Evolutionary conservation across 2,113 vertebrate species (phyloP).

Genomic region (Callipepla californica): DNA sequence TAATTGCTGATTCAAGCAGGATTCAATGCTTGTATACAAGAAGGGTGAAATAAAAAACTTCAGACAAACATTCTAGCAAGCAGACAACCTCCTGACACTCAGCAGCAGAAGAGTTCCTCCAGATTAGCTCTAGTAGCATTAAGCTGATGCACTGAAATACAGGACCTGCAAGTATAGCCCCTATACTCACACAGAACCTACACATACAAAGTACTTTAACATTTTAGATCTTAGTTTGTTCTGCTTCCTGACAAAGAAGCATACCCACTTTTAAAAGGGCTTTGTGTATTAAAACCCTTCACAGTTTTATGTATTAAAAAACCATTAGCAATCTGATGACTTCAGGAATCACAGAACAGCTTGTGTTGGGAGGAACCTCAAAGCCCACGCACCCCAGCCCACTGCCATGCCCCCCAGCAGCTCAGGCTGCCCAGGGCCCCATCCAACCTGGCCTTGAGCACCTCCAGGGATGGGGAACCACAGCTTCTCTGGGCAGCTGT

Average conservation of each 20-base stretch:
- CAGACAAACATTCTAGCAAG: not conserved
- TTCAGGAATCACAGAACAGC: too few relatives aligned
- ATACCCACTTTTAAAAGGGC: not conserved
- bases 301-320: not conserved
- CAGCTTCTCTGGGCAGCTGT: too few relatives aligned
- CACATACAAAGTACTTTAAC: not conserved
- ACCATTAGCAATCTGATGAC: not conserved
- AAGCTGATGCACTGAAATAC: not conserved
- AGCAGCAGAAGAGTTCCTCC: not conserved
- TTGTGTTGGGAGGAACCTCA: too few relatives aligned
- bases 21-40: not conserved
- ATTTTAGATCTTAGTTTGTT: not conserved
- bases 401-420: too few relatives aligned
- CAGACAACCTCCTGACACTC: not conserved
- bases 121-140: not conserved
- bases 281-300: not conserved
- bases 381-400: too few relatives aligned
- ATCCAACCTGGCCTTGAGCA: too few relatives aligned
- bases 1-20: not conserved
- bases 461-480: too few relatives aligned
- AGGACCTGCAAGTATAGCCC: not conserved
- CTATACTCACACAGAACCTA: not conserved
- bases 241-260: not conserved
- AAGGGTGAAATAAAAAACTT: not conserved
- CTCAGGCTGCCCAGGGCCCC: too few relatives aligned